Evolutionary conservation across 2,888 invertebrate species (phyloP).

Genomic region (Acleris emargana): DNA sequence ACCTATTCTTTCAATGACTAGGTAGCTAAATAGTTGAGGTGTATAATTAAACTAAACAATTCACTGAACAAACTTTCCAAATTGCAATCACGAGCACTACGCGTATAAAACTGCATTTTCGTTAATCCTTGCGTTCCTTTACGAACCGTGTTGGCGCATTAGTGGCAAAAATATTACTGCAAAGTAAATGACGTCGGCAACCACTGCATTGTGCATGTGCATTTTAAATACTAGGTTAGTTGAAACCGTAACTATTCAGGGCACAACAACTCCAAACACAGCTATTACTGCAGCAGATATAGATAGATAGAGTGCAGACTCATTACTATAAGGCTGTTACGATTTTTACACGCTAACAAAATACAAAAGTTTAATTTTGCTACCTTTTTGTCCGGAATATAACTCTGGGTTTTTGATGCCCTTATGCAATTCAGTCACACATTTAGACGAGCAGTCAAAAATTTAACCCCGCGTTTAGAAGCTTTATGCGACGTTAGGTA

Average conservation of each 20-base stretch:
- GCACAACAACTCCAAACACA: conserved; percentile 44
- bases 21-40: conserved; percentile 47
- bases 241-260: conserved; percentile 69
- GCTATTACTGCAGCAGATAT: conserved; percentile 10
- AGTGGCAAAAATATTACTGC: conserved; percentile 81
- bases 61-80: conserved; percentile 50
- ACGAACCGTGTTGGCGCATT: conserved; percentile 77
- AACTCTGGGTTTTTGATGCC: no score
- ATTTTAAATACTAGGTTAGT: conserved; percentile 78
- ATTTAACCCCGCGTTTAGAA: no score
- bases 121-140: conserved; percentile 66
- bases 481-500: no score
- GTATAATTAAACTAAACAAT: conserved; percentile 42
- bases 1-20: conserved; percentile 43
- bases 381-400: no score
- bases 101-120: conserved; percentile 72
- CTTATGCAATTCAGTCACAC: no score
- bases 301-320: conserved; percentile 3
- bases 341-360: conserved; percentile 1
- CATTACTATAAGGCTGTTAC: conserved; percentile 5
- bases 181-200: conserved; percentile 80
- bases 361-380: no score
- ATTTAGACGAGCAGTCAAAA: no score
- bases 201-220: conserved; percentile 79
- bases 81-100: conserved; percentile 61